Base-by-base conservation (phyloP, 2,797 vertebrate genomes). In the Pseudomugil gertrudae region DNA sequence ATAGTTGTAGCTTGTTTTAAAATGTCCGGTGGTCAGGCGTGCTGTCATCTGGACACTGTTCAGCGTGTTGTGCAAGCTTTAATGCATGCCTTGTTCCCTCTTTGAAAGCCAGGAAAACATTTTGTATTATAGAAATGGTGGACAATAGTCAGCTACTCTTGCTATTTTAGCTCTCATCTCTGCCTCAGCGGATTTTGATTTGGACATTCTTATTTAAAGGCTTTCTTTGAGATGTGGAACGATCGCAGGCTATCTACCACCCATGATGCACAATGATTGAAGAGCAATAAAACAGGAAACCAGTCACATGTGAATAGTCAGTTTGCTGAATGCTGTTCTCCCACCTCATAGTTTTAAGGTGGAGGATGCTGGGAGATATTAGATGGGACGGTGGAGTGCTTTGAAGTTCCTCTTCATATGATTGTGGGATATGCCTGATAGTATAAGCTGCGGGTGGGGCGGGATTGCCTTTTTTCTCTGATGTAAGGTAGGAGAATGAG, bases 321-420 rank as follows among this genome's bases (percentile, higher is more conserved):
- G 59, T 64, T 81, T 83, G 58, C 72, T 26, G 68, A 80, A 73
- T 54, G 72, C 72, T 78, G 57, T 77, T 78, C 86, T 80, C 86
- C 81, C 71, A 79, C 80, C 77, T 86, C 71, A 64, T 78, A 70
- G 79, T 84, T 87, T 81, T 75, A 87, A 72, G 78, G 81, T 54
- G 72, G 78, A 84, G 79, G 77, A 85, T 80, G 72, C 77, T 72
- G 36, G 60, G 83, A 76, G 86, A 82, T 89, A 87, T 83, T 69
- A 84, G 87, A 87, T 50, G 61, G 72, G 68, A 73, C 67, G 81
- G 74, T 53, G 53, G 83, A 83, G 80, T 2, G 48, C 84, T 87
- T 83, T 87, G 88, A 90, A 73, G 74, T 82, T 79, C 74, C 54
- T 48, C 72, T 76, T 73, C 70, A 64, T 79, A 66, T 74, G 72